phyloP scores from a whole-genome alignment of 2,888 invertebrate species.

The Sthenelais limicola region DNA sequence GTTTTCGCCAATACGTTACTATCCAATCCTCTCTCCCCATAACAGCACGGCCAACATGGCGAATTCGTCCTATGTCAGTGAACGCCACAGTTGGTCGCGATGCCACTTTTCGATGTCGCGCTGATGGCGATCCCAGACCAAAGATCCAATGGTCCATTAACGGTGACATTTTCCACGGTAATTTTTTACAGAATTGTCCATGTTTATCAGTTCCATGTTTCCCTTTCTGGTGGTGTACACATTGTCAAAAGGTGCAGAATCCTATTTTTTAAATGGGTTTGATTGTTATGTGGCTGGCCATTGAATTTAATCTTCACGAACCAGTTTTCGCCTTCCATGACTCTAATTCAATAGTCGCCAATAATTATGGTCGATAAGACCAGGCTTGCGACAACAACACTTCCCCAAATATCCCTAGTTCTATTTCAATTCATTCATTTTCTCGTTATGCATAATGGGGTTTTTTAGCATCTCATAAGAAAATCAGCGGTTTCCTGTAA shows the following conservation, averaged over 20 bases:
- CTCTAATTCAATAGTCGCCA: no score
- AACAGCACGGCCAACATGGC: slow-evolving; percentile 22
- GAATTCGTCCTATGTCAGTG: neutral
- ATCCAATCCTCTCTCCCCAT: neutral
- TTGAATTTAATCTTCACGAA: no score
- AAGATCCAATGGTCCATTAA: slow-evolving; percentile 22
- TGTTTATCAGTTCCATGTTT: neutral
- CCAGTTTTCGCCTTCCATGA: no score
- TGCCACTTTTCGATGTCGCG: slow-evolving; percentile 8
- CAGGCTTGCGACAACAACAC: no score
- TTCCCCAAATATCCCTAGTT: no score
- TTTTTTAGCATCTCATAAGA: no score
- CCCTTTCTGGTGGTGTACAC: neutral
- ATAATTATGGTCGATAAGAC: no score
- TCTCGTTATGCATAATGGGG: no score
- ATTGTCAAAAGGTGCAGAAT: neutral
- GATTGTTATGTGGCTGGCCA: no score
- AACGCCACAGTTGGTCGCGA: slow-evolving; percentile 30
- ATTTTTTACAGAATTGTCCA: neutral
- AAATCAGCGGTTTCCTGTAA: no score
- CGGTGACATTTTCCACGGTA: slow-evolving; percentile 20
- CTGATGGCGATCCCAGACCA: slow-evolving; percentile 24
- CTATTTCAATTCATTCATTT: no score
- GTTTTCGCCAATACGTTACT: neutral
- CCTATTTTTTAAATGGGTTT: neutral